Evolutionary conservation across 2,888 invertebrate genomes (phyloP), one percentile per base, ranked within the genome.

Genomic region (Disparrhopalites patrizii): DNA sequence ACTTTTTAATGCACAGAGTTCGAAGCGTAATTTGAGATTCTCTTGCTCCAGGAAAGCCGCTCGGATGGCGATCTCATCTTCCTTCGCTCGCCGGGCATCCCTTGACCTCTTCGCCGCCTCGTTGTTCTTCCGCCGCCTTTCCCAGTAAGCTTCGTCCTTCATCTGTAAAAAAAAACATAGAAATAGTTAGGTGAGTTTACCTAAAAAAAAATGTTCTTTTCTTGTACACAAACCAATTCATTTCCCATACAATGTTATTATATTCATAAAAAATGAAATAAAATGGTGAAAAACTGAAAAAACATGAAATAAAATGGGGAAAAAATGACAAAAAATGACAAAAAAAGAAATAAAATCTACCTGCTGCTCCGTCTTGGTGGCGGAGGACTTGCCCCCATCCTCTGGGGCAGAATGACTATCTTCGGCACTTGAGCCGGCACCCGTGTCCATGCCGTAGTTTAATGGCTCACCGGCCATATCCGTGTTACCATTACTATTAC

Each of bases 21-120:
- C 86, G 62, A 87, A 86, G 62, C 86, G 83, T 25, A 93, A 79
- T 77, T 88, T 86, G n/a, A 88, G 82, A 79, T 92, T 90, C 79
- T 94, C 93, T 75, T 90, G 88, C 78, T 95, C 93, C 23, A 96
- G 82, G 76, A 87, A 90, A 0, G 91, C 89, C 0, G 93, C 92
- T 66, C 93, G 83, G 43, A 95, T 88, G 0, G 94, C 93, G 58
- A 95, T 87, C 75, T 93, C 92, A 73, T 95, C 93, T 78, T 97
- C 96, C 76, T 95, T 91, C 50, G 90, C 86, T 74, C 93, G 84
- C 66, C 97, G 83, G 0, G 93, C 87, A 77, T 97, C 96, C 2
- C 97, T 83, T 0, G 94, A 95, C 74, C 93, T 85, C 79, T 97
- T 97, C 0, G 97, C 97, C 0, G 97, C 96, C 70, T 89, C 91